Base-by-base conservation (phyloP, 1,140 invertebrate species). In the Ostrea edulis region DNA sequence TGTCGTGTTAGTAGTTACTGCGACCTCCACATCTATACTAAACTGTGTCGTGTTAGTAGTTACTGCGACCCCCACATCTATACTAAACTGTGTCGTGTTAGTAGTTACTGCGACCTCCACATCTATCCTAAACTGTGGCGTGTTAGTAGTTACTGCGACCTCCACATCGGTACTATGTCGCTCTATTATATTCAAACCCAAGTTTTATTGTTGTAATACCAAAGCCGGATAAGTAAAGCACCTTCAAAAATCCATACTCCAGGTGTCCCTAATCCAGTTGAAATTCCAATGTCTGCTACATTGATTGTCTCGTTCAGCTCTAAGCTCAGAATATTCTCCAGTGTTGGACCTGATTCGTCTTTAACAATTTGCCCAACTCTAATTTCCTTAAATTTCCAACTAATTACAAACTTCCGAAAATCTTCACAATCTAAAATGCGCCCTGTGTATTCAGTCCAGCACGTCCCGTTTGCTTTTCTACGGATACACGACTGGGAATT, bases 161-260 rank as follows among this genome's bases (percentile, higher is more conserved):
- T n/a, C n/a, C n/a, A n/a, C n/a, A n/a, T n/a, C n/a, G n/a, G n/a
- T n/a, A n/a, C n/a, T n/a, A n/a, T n/a, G n/a, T n/a, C n/a, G n/a
- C n/a, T n/a, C n/a, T n/a, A n/a, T n/a, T n/a, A n/a, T n/a, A n/a
- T n/a, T n/a, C n/a, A n/a, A n/a, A n/a, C n/a, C n/a, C n/a, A n/a
- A n/a, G n/a, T n/a, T n/a, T n/a, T n/a, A n/a, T n/a, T n/a, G n/a
- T n/a, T n/a, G n/a, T n/a, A n/a, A n/a, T n/a, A n/a, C n/a, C n/a
- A n/a, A n/a, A n/a, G n/a, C n/a, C n/a, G n/a, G n/a, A n/a, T n/a
- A n/a, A n/a, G n/a, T n/a, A n/a, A n/a, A n/a, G n/a, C n/a, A 77
- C 68, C 68, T 77, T 77, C 25, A 11, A 77, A 77, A 9, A 35
- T 77, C 68, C 68, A 77, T 35, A 77, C 5, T 77, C 68, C 68